Percentiles rank a stretch among this genome's conserved stretches.
Evolutionary conservation across 2,888 invertebrate genomes (phyloP).

Genomic region (Volucella bombylans): DNA sequence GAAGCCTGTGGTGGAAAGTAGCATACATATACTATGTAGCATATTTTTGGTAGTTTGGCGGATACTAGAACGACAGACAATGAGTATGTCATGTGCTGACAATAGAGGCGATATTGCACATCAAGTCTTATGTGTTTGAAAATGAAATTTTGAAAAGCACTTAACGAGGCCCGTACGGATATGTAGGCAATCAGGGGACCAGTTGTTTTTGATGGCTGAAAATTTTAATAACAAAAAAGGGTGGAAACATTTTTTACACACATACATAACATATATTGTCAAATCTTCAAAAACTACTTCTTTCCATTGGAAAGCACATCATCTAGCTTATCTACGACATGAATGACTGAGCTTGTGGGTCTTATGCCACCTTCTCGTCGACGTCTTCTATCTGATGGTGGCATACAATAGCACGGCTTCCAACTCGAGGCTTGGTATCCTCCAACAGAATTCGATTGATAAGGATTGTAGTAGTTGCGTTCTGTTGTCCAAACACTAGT

Average conservation of each 20-base stretch:
- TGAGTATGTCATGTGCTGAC: constrained; percentile 43
- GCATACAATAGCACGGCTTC: constrained; percentile 81
- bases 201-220: too few species aligned
- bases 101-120: constrained; percentile 63
- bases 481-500: constrained; percentile 80
- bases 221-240: too few species aligned
- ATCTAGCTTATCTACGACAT: constrained; percentile 80
- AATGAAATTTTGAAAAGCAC: constrained; percentile 69
- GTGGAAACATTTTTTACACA: too few species aligned
- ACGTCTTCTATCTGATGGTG: constrained; percentile 77
- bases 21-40: constrained; percentile 5
- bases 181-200: constrained; percentile 43
- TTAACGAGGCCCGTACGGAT: constrained; percentile 33
- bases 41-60: constrained; percentile 11
- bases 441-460: constrained; percentile 76
- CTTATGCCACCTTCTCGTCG: constrained; percentile 76
- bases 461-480: constrained; percentile 77
- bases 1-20: constrained; percentile 30
- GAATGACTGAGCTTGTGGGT: constrained; percentile 75
- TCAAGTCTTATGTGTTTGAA: constrained; percentile 60
- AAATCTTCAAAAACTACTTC: constrained; percentile 38
- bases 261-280: too few species aligned
- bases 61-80: constrained; percentile 25
- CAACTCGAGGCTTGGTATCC: constrained; percentile 80
- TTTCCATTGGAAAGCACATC: constrained; percentile 77